Evolutionary conservation across 2,888 invertebrate species (phyloP).

Genomic region (Acheta domesticus): DNA sequence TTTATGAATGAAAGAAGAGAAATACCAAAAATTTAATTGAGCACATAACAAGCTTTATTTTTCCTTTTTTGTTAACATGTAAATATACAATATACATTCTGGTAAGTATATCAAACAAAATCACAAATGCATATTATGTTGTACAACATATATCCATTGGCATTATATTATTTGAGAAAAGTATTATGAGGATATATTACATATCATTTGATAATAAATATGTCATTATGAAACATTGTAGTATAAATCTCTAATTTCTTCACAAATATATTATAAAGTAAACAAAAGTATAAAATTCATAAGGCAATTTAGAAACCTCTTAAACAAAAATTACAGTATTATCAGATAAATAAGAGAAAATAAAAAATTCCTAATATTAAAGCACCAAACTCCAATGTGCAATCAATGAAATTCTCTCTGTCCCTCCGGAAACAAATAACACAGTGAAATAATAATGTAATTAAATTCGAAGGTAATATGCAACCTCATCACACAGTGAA

Average conservation of each 20-base stretch:
- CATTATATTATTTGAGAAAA: neutral
- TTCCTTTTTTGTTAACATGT: neutral
- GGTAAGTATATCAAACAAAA: slow-evolving; percentile 6
- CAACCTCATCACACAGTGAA: neutral
- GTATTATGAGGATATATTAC: neutral
- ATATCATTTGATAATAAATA: neutral
- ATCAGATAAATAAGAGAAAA: neutral
- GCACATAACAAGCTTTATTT: neutral
- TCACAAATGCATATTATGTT: slow-evolving; percentile 18
- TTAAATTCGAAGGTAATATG: neutral
- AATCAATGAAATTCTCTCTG: neutral
- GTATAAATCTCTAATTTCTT: neutral
- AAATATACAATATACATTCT: slow-evolving; percentile 9
- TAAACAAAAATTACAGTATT: neutral
- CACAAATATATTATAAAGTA: neutral
- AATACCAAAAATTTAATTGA: too few species aligned
- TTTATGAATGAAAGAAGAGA: too few species aligned
- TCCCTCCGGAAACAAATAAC: neutral
- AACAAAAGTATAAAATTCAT: neutral
- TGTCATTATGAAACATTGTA: neutral
- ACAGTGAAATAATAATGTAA: neutral
- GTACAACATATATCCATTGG: neutral
- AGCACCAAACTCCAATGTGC: slow-evolving; percentile 2
- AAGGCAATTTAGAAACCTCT: neutral
- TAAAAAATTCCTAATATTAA: neutral